phyloP scores from a whole-genome alignment of 2,888 invertebrate species.

The Orthosia cruda region DNA sequence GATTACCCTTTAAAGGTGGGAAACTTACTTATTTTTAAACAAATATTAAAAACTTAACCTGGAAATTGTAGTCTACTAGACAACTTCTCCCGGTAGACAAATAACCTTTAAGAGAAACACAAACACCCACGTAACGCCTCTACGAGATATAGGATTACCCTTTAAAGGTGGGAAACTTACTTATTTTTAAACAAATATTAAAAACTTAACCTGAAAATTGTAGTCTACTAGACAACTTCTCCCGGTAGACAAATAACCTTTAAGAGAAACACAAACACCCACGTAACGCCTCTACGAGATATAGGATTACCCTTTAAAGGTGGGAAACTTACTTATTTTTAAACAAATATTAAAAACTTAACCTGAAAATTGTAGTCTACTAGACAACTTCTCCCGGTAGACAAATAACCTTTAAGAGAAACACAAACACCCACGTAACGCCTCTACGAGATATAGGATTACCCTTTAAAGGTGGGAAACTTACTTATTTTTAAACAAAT shows the following conservation, averaged over 20 bases:
- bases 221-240: background rate
- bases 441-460: constrained; percentile 55
- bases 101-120: constrained; percentile 44
- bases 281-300: constrained; percentile 51
- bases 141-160: constrained; percentile 61
- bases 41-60: constrained; percentile 8
- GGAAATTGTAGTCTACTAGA: background rate
- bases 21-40: constrained; percentile 20
- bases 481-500: constrained; percentile 12
- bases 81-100: background rate
- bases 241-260: constrained; percentile 33
- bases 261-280: constrained; percentile 46
- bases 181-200: constrained; percentile 3
- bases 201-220: background rate
- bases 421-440: constrained; percentile 54
- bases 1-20: constrained; percentile 71
- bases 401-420: constrained; percentile 38
- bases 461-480: constrained; percentile 70
- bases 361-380: background rate
- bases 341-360: constrained; percentile 4
- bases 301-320: constrained; percentile 70
- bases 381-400: background rate
- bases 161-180: constrained; percentile 67
- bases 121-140: constrained; percentile 54
- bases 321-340: constrained; percentile 46